These are phyloP conservation scores for Spea hammondii DNA, from an alignment of 2,797 vertebrate species.

Conservation along the genomic window DNA sequence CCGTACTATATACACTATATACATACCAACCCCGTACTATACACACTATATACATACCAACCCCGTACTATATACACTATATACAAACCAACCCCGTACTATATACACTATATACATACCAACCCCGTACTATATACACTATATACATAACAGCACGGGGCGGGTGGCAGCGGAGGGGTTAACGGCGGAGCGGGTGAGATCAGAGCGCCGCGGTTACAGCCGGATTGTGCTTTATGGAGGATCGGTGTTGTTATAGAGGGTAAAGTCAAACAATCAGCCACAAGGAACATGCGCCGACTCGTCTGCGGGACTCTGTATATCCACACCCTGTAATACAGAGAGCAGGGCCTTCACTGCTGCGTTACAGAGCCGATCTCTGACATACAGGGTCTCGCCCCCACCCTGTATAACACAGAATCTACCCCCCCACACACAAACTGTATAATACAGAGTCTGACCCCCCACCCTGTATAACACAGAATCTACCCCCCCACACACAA, in stretches of 20 bases:
- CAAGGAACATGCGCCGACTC: slow-evolving; percentile 34
- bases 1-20: too few relatives aligned
- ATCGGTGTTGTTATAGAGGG: slow-evolving; percentile 40
- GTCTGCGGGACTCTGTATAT: slow-evolving; percentile 24
- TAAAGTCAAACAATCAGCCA: slow-evolving; percentile 44
- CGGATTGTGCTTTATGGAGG: slow-evolving; percentile 18
- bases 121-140: too few relatives aligned
- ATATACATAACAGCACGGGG: neutral
- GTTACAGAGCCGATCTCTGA: neutral
- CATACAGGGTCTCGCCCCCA: neutral
- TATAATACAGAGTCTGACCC: neutral
- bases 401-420: neutral
- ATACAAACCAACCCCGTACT: too few relatives aligned
- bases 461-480: neutral
- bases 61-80: too few relatives aligned
- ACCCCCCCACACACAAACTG: neutral
- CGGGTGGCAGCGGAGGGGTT: neutral
- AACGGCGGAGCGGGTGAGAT: slow-evolving; percentile 29
- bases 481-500: neutral
- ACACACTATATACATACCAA: neutral
- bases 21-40: too few relatives aligned
- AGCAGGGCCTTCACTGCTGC: slow-evolving; percentile 20
- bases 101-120: too few relatives aligned
- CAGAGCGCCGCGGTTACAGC: slow-evolving; percentile 17
- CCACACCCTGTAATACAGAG: slow-evolving; percentile 30